Evolutionary conservation across 2,113 vertebrate genomes (phyloP), one percentile per base, ranked within the genome.

Genomic region (Dendropsophus ebraccatus): DNA sequence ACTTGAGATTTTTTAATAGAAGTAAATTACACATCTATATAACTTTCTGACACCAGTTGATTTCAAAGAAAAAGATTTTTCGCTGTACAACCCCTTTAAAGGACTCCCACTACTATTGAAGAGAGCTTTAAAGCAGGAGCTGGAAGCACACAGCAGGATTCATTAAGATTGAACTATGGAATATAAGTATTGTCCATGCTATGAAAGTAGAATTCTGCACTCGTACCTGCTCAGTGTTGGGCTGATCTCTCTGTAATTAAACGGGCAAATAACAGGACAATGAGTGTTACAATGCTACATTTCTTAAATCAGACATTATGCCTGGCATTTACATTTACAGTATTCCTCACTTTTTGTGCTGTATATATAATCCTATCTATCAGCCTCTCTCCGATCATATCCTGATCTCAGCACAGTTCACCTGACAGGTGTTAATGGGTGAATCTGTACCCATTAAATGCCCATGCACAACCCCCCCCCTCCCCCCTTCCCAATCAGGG

Each of bases 221-320:
- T 92, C 94, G 50, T 93, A 95, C 94, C 95, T 96, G 95, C 92
- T 94, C 91, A 94, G 91, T 91, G 93, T 90, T 90, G 92, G 91
- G 89, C 90, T 93, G 92, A 90, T 92, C 89, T 91, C 93, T 95
- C 96, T 96, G 95, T 92, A 96, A 96, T 93, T 90, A 94, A 91
- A 95, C 87, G 76, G 92, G 90, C 88, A 87, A 94, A 88, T 77
- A 88, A 82, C 47, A 35, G 54, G 70, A 88, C 0, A 5, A 3
- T 69, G 69, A 88, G 69, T 87, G 78, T 60, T 13, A 81, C 65
- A 86, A 83, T 12, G 23, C 69, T 60, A 83, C 70, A 74, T 74
- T 74, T 41, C 35, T 67, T 30, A 32, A 21, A 69, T 67, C 49
- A 9, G 37, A 9, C 35, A 11, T 50, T 82, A 74, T 28, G 16